A percentile compares a stretch with the other conserved stretches of the same genome.
These are phyloP conservation scores for Drosophila tsacasi DNA, from an alignment of 1,140 invertebrate genomes.

Conservation along the genomic window DNA sequence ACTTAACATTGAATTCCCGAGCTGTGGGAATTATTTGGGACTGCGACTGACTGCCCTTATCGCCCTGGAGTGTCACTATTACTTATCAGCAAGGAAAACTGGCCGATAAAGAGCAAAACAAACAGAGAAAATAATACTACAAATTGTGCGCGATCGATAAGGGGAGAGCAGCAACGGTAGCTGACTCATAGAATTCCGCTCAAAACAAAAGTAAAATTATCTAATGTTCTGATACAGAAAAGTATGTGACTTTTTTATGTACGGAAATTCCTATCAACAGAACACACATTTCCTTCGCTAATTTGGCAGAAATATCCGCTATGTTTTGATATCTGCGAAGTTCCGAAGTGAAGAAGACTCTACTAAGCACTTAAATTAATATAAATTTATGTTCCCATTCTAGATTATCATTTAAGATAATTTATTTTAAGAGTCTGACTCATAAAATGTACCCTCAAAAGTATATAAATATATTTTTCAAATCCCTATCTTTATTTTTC, in stretches of 20 bases:
- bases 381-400: neutral
- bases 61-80: constrained; percentile 23
- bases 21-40: constrained; percentile 7
- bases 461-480: neutral
- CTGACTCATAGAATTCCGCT: constrained; percentile 19
- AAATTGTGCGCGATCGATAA: constrained; percentile 23
- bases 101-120: constrained; percentile 43
- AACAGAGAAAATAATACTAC: constrained; percentile 26
- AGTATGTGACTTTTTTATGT: constrained; percentile 11
- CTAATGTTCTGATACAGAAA: constrained; percentile 21
- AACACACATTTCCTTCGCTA: neutral
- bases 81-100: constrained; percentile 45
- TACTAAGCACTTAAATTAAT: too few relatives aligned
- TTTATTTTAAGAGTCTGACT: neutral
- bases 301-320: neutral
- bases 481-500: neutral
- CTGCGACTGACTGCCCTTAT: constrained; percentile 22
- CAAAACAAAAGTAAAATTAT: constrained; percentile 10
- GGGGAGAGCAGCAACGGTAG: constrained; percentile 26
- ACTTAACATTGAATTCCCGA: constrained; percentile 56
- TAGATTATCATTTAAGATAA: neutral
- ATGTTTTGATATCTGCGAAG: neutral
- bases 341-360: neutral
- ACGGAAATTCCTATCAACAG: constrained; percentile 22
- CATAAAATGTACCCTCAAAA: neutral